Evolutionary conservation across 2,888 invertebrate species (phyloP).

Genomic region (Habrosyne pyritoides): DNA sequence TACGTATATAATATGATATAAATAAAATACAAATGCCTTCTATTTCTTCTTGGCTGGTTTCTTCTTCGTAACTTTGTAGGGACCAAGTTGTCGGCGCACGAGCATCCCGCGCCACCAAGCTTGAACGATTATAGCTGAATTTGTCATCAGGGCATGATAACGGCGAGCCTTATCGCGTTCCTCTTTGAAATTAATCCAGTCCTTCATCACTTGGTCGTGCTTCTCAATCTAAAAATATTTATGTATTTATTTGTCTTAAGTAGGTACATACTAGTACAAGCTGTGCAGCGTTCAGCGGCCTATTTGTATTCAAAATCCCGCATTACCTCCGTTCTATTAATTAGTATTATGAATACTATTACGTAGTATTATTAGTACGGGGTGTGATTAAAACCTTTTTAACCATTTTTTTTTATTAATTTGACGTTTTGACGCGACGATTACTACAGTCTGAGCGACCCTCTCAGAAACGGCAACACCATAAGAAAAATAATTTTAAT

Average conservation of each 20-base stretch:
- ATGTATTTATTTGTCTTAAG: too few relatives aligned
- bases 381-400: too few relatives aligned
- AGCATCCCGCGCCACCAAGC: conserved; percentile 67
- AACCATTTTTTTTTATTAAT: too few relatives aligned
- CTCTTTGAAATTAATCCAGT: conserved; percentile 65
- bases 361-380: too few relatives aligned
- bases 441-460: too few relatives aligned
- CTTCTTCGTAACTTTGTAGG: conserved; percentile 12
- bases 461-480: too few relatives aligned
- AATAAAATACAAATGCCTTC: not conserved
- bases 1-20: not conserved
- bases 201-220: conserved; percentile 53
- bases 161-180: conserved; percentile 54
- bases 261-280: not conserved
- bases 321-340: too few relatives aligned
- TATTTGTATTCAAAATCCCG: too few relatives aligned
- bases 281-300: too few relatives aligned
- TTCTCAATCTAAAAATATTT: conserved; percentile 47
- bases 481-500: too few relatives aligned
- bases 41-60: conserved; percentile 20
- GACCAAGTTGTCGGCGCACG: conserved; percentile 4
- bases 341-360: too few relatives aligned
- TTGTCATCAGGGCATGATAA: conserved; percentile 62
- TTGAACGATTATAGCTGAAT: conserved; percentile 63
- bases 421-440: too few relatives aligned